A percentile compares a stretch with the other conserved stretches of the same genome.
Evolutionary conservation across 2,113 vertebrate genomes (phyloP).

Genomic region (Pteropus alecto): DNA sequence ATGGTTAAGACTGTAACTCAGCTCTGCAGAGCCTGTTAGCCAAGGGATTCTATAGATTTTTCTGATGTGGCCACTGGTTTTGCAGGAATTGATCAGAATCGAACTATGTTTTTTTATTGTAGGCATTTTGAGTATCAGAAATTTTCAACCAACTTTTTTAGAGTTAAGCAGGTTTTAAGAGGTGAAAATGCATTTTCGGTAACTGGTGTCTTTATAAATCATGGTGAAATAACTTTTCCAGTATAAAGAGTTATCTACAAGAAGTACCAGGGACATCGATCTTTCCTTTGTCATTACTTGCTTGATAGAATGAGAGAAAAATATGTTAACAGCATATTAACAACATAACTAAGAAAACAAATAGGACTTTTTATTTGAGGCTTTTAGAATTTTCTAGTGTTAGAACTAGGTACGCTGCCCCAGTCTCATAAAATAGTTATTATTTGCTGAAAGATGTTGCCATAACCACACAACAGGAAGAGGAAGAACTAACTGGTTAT

Average conservation of each 20-base stretch:
- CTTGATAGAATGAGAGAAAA: slow-evolving; percentile 25
- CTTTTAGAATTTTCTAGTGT: slow-evolving; percentile 10
- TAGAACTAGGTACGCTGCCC: not conserved
- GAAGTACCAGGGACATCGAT: not conserved
- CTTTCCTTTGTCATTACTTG: slow-evolving; percentile 31
- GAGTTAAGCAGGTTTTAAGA: slow-evolving; percentile 44
- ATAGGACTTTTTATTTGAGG: not conserved
- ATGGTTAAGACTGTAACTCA: slow-evolving; percentile 49
- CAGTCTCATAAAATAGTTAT: not conserved
- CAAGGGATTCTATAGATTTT: slow-evolving; percentile 42
- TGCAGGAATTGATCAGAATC: slow-evolving; percentile 33
- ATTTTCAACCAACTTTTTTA: slow-evolving; percentile 29
- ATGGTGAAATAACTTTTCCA: slow-evolving; percentile 10
- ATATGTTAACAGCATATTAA: not conserved
- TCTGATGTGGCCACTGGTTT: slow-evolving; percentile 40
- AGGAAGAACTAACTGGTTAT: not conserved
- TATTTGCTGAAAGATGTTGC: not conserved
- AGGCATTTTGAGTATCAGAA: slow-evolving; percentile 35
- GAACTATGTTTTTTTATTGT: slow-evolving; percentile 28
- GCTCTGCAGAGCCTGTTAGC: slow-evolving; percentile 15
- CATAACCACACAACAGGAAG: not conserved
- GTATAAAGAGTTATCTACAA: slow-evolving; percentile 15
- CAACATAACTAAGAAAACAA: not conserved
- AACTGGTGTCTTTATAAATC: slow-evolving; percentile 8
- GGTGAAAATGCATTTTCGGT: slow-evolving; percentile 45